phyloP scores from a whole-genome alignment of 2,113 vertebrate species.

The Cephalopterus ornatus region DNA sequence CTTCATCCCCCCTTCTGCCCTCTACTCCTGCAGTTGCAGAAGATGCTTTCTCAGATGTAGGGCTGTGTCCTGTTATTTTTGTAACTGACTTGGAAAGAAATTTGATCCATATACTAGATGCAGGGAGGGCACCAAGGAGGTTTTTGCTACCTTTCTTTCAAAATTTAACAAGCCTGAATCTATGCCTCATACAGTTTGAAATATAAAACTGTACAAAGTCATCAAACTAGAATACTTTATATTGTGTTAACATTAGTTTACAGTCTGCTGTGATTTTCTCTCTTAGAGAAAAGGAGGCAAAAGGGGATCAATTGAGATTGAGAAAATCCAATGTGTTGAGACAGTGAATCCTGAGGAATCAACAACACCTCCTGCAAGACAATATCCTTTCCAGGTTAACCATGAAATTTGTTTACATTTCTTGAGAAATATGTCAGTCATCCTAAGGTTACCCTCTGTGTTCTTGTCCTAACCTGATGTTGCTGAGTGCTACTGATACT shows the following conservation, averaged over 20 bases:
- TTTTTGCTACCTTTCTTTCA: background rate
- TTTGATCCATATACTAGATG: background rate
- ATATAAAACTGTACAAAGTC: background rate
- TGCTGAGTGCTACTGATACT: background rate
- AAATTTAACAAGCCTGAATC: background rate
- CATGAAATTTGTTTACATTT: background rate
- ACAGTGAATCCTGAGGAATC: slow-evolving; percentile 63
- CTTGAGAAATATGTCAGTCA: background rate
- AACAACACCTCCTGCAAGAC: slow-evolving; percentile 61
- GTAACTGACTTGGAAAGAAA: background rate
- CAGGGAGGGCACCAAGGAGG: background rate
- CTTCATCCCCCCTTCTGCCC: accelerated
- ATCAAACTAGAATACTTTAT: background rate
- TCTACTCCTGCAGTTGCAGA: background rate
- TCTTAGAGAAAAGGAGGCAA: slow-evolving; percentile 67
- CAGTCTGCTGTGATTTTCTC: background rate
- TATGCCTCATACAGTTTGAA: background rate
- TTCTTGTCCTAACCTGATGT: background rate
- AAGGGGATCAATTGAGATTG: slow-evolving; percentile 52
- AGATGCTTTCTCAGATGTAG: background rate
- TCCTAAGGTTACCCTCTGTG: background rate
- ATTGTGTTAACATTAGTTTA: background rate
- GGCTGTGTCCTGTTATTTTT: background rate
- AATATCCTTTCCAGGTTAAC: slow-evolving; percentile 72
- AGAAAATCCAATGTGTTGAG: slow-evolving; percentile 69